These are phyloP conservation scores for Callithrix jacchus DNA, from an alignment of 2,113 vertebrate genomes.

Conservation along the genomic window DNA sequence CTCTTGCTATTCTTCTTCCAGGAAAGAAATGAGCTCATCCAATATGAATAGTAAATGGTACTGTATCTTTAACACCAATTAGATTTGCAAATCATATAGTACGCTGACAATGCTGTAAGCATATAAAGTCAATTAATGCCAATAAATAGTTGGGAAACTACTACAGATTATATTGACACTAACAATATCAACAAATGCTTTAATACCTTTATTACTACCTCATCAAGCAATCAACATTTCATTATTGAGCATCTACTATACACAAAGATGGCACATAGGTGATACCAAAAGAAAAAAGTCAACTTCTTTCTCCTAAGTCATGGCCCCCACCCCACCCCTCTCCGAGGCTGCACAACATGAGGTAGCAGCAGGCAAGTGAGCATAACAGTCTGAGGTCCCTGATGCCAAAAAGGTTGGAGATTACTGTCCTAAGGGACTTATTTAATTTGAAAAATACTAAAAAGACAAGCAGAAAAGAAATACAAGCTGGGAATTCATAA, in stretches of 20 bases:
- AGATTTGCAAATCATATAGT: not conserved
- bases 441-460: conserved; percentile 17
- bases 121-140: not conserved
- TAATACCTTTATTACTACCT: not conserved
- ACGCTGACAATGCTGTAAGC: not conserved
- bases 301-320: not conserved
- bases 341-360: too few relatives aligned
- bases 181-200: not conserved
- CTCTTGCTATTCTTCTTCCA: conserved; percentile 28
- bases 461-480: conserved; percentile 29
- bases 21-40: conserved; percentile 24
- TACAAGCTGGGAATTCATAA: not conserved
- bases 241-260: not conserved
- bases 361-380: too few relatives aligned
- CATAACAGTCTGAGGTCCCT: too few relatives aligned
- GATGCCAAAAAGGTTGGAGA: too few relatives aligned
- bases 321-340: too few relatives aligned
- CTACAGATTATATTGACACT: not conserved
- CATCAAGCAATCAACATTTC: not conserved
- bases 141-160: conserved; percentile 5
- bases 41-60: not conserved
- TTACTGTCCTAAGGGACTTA: not conserved
- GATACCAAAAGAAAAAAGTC: not conserved
- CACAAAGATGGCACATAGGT: not conserved
- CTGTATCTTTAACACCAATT: not conserved